phyloP scores from a whole-genome alignment of 2,888 invertebrate species.

The Drosophila nr. fundita region DNA sequence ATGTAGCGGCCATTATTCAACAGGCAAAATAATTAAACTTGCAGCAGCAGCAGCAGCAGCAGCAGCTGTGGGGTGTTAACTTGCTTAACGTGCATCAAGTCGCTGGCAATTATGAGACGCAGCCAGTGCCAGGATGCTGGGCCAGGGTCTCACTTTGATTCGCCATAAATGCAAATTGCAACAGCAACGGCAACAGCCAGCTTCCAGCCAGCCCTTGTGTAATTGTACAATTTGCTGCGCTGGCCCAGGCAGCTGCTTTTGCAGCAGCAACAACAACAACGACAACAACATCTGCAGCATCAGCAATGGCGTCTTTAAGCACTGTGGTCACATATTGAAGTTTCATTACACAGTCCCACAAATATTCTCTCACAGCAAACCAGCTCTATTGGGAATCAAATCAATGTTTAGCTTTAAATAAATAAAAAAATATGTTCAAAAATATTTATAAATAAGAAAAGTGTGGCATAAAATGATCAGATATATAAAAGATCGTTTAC shows the following conservation, averaged over 20 bases:
- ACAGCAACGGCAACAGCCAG: slow-evolving; percentile 24
- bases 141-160: slow-evolving; percentile 64
- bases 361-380: neutral
- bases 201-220: slow-evolving; percentile 58
- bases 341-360: neutral
- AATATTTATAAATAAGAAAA: neutral
- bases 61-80: slow-evolving; percentile 76
- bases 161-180: slow-evolving; percentile 76
- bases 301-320: slow-evolving; percentile 50
- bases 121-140: slow-evolving; percentile 43
- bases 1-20: slow-evolving; percentile 77
- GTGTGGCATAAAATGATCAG: neutral
- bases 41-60: slow-evolving; percentile 30
- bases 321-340: slow-evolving; percentile 27
- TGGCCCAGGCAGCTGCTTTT: slow-evolving; percentile 52
- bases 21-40: slow-evolving; percentile 63
- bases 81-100: slow-evolving; percentile 78
- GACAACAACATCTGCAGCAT: slow-evolving; percentile 24
- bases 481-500: neutral
- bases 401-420: neutral
- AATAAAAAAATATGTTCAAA: neutral
- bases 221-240: slow-evolving; percentile 79
- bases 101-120: slow-evolving; percentile 69
- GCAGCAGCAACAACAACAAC: slow-evolving; percentile 32
- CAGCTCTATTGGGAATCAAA: neutral